These are phyloP conservation scores for Apis dorsata DNA, from an alignment of 1,140 invertebrate species.

Conservation along the genomic window DNA sequence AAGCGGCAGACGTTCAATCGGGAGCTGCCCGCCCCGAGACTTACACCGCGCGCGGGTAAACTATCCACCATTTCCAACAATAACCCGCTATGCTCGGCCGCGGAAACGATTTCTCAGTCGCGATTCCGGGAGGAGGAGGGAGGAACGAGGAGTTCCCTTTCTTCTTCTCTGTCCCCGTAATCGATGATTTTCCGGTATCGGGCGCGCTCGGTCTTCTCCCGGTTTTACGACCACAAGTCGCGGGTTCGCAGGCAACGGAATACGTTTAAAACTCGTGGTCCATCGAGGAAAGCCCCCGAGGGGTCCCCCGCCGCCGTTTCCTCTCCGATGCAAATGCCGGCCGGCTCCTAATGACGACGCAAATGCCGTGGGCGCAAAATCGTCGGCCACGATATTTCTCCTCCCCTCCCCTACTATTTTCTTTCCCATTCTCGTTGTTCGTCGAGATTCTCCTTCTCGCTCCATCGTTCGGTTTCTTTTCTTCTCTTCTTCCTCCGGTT, in stretches of 20 bases:
- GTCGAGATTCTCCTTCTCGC: no score
- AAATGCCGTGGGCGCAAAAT: constrained; percentile 64
- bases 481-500: neutral
- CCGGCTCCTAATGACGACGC: constrained; percentile 68
- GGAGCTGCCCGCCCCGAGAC: constrained; percentile 19
- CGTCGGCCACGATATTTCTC: constrained; percentile 65
- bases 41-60: constrained; percentile 27
- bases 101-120: constrained; percentile 25
- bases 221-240: constrained; percentile 61
- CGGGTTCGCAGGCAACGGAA: constrained; percentile 61
- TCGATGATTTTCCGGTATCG: constrained; percentile 54
- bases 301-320: constrained; percentile 48
- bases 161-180: constrained; percentile 28
- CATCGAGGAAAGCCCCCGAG: constrained; percentile 48
- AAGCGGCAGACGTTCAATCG: constrained; percentile 42
- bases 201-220: neutral
- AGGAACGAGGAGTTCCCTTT: no score
- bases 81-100: constrained; percentile 13
- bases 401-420: neutral
- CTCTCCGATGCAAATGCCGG: constrained; percentile 66
- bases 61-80: constrained; percentile 44
- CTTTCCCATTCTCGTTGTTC: no score
- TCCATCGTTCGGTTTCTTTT: no score
- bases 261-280: constrained; percentile 63
- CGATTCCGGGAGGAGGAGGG: constrained; percentile 7